Base-by-base conservation (phyloP, 2,888 invertebrate genomes). In the Caradrina kadenii region DNA sequence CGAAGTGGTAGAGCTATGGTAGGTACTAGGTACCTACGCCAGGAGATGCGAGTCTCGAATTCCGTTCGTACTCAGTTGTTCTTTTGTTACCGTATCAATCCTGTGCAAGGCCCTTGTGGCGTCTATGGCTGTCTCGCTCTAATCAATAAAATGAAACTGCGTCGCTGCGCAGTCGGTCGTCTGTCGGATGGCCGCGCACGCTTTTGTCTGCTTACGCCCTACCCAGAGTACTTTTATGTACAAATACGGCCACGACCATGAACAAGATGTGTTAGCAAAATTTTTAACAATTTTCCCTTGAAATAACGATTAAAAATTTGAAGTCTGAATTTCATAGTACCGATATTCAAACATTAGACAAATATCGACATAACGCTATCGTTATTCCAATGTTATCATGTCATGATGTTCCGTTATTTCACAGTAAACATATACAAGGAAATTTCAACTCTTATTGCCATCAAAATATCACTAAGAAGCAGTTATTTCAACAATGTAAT, bases 71-170 rank as follows among this genome's bases (percentile, higher is more conserved):
- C 8, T 42, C 42, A 42, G 2, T 42, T 42, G 45, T 45, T 45
- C 3, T 45, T 17, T 45, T 17, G 15, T 8, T 35, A 35, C 35
- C 35, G 7, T 35, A 45, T 26, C 45, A 49, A 60, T 13, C 15
- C 15, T n/a, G n/a, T 22, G n/a, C 21, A 59, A 17, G 42, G 19
- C 4, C 42, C 39, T 26, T 0, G 49, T 8, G 35, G 49, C 61
- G 17, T 35, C 17, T 35, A 13, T 50, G 13, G 52, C 35, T 61
- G 35, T 35, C 61, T 35, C 61, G 21, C 61, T 50, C 49, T 61
- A 35, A 62, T 62, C 61, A 35, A 62, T 62, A 52, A 49, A n/a
- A 19, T n/a, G n/a, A 52, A 61, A 35, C 21, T 17, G 50, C 50
- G 50, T 7, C 3, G 15, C 39, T 19, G 31, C 17, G 8, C 8